These are phyloP conservation scores for Penaeus monodon DNA, from an alignment of 2,888 invertebrate genomes.

Conservation along the genomic window DNA sequence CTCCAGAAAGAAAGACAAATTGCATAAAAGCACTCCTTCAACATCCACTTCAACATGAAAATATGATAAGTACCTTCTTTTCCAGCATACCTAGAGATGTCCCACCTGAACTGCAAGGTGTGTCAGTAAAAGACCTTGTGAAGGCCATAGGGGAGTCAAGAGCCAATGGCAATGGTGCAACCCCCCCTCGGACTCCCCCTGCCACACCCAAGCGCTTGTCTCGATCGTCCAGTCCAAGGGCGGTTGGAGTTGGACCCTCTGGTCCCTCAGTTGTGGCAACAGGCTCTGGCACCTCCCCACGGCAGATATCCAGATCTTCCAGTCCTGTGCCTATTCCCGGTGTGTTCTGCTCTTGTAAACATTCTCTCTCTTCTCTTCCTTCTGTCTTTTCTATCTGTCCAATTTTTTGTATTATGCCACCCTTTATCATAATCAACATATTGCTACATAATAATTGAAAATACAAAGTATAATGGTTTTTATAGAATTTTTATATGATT, in stretches of 20 bases:
- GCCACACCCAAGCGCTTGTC: conserved; percentile 64
- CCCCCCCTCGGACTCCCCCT: conserved; percentile 79
- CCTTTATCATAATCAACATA: too few species aligned
- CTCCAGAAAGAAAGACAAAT: background rate
- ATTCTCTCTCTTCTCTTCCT: background rate
- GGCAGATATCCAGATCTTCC: conserved; percentile 63
- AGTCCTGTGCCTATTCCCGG: conserved; percentile 67
- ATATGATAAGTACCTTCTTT: conserved; percentile 1
- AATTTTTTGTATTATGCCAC: background rate
- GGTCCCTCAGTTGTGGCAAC: conserved; percentile 8
- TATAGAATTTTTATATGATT: too few species aligned
- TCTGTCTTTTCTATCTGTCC: too few species aligned
- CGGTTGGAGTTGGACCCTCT: conserved; percentile 45
- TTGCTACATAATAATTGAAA: too few species aligned
- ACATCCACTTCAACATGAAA: too few species aligned
- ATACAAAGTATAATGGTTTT: too few species aligned
- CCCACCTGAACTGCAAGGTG: conserved; percentile 69
- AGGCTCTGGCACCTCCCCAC: conserved; percentile 49
- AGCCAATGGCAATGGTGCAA: conserved; percentile 83
- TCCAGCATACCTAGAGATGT: conserved; percentile 47
- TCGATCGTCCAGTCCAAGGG: conserved; percentile 64
- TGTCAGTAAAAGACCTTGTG: conserved; percentile 81
- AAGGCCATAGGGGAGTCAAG: conserved; percentile 81
- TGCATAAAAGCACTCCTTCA: background rate
- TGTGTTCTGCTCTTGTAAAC: background rate